These are phyloP conservation scores for Corythornis madagascariensis DNA, from an alignment of 2,113 vertebrate genomes.

Conservation along the genomic window DNA sequence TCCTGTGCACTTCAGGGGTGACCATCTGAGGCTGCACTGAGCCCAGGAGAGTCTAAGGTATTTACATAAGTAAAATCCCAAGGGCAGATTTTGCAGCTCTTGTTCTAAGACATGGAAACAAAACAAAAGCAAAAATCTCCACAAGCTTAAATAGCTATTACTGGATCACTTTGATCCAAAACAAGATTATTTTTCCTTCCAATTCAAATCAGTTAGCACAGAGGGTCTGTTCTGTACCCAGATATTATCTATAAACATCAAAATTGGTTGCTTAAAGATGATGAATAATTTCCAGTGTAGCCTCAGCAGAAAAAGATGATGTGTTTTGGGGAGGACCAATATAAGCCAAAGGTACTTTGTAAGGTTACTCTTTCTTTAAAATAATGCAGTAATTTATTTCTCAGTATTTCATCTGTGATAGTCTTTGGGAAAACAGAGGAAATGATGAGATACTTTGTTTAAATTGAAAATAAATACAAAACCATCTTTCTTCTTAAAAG, in stretches of 20 bases:
- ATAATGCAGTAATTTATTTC: neutral
- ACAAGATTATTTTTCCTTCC: neutral
- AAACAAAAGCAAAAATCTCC: neutral
- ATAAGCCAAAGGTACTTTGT: neutral
- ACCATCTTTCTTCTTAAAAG: neutral
- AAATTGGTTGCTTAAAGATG: neutral
- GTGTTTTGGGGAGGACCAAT: neutral
- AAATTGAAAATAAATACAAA: neutral
- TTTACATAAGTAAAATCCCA: neutral
- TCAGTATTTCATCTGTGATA: neutral
- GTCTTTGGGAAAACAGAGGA: neutral
- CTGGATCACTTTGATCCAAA: neutral
- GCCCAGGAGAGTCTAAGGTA: neutral
- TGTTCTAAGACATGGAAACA: neutral
- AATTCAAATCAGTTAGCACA: neutral
- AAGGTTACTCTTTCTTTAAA: neutral
- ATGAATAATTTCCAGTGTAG: neutral
- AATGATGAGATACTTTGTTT: neutral
- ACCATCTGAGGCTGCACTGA: neutral
- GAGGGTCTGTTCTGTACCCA: neutral
- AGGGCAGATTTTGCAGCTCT: neutral
- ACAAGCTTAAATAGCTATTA: neutral
- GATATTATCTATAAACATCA: neutral
- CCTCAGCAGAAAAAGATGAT: neutral
- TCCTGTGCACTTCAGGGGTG: neutral